phyloP scores from a whole-genome alignment of 1,140 invertebrate genomes.

The Cherax destructor region DNA sequence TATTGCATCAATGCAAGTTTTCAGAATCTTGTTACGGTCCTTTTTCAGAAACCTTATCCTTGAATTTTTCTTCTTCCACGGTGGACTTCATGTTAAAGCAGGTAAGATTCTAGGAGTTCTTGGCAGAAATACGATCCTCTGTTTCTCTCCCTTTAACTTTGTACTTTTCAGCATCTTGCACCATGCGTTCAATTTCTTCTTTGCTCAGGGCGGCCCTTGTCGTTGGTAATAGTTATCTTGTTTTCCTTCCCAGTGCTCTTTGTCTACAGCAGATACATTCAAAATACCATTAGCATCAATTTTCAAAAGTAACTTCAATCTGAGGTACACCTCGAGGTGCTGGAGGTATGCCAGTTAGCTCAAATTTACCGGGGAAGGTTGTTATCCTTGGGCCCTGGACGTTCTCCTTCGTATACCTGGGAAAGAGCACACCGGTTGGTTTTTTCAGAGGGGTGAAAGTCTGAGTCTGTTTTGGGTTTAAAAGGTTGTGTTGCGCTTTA shows the following conservation, averaged over 20 bases:
- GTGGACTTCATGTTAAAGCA: conserved; percentile 5
- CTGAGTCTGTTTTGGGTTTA: too few relatives aligned
- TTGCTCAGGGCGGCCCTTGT: too few relatives aligned
- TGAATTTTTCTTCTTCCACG: background rate
- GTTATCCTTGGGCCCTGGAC: conserved; percentile 24
- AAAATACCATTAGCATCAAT: too few relatives aligned
- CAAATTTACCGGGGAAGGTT: conserved; percentile 22
- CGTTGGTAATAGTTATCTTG: too few relatives aligned
- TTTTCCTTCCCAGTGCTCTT: too few relatives aligned
- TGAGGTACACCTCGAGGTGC: conserved; percentile 12
- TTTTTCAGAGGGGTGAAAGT: conserved; percentile 10
- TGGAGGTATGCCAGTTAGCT: conserved; percentile 24
- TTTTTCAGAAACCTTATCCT: conserved; percentile 7
- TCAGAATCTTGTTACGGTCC: background rate
- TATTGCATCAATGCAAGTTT: background rate
- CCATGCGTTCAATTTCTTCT: too few relatives aligned
- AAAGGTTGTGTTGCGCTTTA: too few relatives aligned
- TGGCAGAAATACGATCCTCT: conserved; percentile 1
- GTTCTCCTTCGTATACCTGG: conserved; percentile 27
- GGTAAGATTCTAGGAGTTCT: conserved; percentile 24
- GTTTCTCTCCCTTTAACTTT: background rate
- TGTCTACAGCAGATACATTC: too few relatives aligned
- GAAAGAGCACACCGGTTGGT: conserved; percentile 30
- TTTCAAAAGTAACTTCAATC: too few relatives aligned
- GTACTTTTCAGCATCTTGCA: too few relatives aligned